Percentiles rank a stretch among this genome's conserved stretches.
phyloP scores from a whole-genome alignment of 2,113 vertebrate species.

The Mystacornis crossleyi region DNA sequence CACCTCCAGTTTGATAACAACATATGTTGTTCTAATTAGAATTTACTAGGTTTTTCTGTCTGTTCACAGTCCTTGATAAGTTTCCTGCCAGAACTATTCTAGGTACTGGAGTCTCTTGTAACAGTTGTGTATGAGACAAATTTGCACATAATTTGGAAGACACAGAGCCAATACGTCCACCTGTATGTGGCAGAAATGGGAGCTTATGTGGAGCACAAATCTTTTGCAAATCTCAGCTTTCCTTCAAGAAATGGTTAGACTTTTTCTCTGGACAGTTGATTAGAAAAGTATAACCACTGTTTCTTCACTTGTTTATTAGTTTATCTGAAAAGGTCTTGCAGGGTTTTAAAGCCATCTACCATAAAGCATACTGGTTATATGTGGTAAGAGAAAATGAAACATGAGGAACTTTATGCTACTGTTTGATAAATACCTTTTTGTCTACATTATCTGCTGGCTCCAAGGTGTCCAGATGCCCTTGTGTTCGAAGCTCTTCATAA shows the following conservation, averaged over 20 bases:
- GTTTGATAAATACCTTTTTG: background rate
- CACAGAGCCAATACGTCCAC: accelerated
- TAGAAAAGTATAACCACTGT: background rate
- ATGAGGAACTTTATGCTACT: background rate
- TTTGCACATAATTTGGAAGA: background rate
- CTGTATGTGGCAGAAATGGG: background rate
- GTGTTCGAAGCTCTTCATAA: background rate
- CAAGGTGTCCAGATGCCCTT: background rate
- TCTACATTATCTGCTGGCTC: background rate
- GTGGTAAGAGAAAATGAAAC: background rate
- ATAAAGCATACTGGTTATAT: background rate
- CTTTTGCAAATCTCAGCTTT: background rate
- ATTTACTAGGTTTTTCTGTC: background rate
- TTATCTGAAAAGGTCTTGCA: background rate
- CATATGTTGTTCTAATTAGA: background rate
- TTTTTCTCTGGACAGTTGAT: background rate
- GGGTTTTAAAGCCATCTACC: background rate
- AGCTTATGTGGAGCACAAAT: background rate
- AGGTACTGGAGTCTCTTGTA: background rate
- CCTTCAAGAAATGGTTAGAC: background rate
- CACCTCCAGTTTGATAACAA: background rate
- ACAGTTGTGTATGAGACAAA: background rate
- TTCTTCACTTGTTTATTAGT: background rate
- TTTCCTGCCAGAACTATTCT: background rate
- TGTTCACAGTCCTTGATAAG: background rate